These are phyloP conservation scores for Sebastes matsubarae DNA, from an alignment of 2,797 vertebrate genomes.

Conservation along the genomic window DNA sequence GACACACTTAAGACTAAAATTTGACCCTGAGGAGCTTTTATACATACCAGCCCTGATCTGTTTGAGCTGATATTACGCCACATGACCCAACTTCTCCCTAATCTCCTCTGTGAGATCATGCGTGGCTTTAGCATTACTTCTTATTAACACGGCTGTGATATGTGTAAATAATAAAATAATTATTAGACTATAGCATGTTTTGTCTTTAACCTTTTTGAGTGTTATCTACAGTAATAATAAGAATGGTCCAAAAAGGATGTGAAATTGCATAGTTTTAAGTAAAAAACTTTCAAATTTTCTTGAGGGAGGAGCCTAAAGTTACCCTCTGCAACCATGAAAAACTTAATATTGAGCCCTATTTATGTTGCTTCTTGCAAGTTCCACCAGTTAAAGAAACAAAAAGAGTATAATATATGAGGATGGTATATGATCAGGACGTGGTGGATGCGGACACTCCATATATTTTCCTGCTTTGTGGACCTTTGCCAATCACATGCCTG, in stretches of 20 bases:
- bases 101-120: conserved; percentile 12
- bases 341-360: neutral
- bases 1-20: neutral
- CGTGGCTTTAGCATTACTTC: neutral
- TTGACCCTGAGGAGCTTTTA: neutral
- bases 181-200: neutral
- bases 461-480: neutral
- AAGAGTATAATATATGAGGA: neutral
- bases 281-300: no score
- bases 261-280: no score
- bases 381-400: neutral
- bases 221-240: no score
- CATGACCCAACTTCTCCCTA: conserved; percentile 15
- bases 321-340: neutral
- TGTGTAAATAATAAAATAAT: neutral
- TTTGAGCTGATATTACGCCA: conserved; percentile 3
- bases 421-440: neutral
- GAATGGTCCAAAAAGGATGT: no score
- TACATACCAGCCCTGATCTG: neutral
- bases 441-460: neutral
- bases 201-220: neutral
- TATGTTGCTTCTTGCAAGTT: neutral
- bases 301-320: neutral
- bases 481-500: neutral
- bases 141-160: neutral